phyloP scores from a whole-genome alignment of 2,113 vertebrate genomes.

The Peromyscus maniculatus region DNA sequence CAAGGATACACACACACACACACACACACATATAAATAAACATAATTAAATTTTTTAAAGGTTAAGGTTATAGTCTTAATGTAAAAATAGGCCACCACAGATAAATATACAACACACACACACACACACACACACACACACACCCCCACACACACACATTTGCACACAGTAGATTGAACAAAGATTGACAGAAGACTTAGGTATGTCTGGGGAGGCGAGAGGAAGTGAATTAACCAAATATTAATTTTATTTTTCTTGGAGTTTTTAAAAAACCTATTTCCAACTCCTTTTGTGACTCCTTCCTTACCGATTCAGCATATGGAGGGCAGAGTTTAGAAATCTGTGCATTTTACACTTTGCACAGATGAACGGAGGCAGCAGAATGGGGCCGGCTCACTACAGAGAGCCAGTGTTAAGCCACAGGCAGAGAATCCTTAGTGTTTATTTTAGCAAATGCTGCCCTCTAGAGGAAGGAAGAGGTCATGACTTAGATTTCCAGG shows the following conservation, averaged over 20 bases:
- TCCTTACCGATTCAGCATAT: not conserved
- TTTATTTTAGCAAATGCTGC: constrained; percentile 73
- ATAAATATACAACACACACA: not conserved
- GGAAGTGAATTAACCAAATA: constrained; percentile 45
- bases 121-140: not conserved
- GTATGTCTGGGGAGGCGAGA: not conserved
- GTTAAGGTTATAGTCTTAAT: constrained; percentile 18
- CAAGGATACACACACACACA: not conserved
- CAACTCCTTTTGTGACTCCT: not conserved
- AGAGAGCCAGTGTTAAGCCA: not conserved
- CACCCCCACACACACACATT: too few relatives aligned
- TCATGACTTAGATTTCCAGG: not conserved
- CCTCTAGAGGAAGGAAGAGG: constrained; percentile 74
- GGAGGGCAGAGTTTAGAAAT: not conserved
- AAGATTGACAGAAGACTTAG: not conserved
- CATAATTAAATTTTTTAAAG: not conserved
- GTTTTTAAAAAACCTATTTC: not conserved
- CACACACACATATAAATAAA: not conserved
- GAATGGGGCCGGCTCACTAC: not conserved
- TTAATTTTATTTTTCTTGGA: constrained; percentile 62
- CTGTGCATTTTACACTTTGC: constrained; percentile 38
- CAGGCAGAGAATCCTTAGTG: not conserved
- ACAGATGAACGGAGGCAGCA: not conserved
- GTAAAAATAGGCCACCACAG: constrained; percentile 21
- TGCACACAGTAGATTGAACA: not conserved